Evolutionary conservation across 2,888 invertebrate species (phyloP), one percentile per base, ranked within the genome.

Genomic region (Halocaridina rubra): DNA sequence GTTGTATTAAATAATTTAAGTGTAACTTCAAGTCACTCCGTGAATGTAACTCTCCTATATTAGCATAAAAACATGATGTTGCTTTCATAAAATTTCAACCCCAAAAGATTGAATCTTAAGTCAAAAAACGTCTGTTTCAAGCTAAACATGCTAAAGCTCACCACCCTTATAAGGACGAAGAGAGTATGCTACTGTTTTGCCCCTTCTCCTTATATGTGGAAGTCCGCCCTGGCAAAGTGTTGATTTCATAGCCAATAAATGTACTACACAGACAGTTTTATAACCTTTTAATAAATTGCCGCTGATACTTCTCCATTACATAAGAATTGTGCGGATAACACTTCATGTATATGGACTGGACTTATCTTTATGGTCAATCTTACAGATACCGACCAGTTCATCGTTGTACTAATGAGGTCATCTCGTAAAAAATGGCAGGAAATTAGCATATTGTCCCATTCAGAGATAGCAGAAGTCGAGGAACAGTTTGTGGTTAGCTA

Each of bases 161-260:
- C 16, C 53, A 19, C 53, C 53, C 53, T 53, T 53, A 53, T 10
- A n/a, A n/a, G n/a, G 53, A 19, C 53, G 7, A 3, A 16, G 16
- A 19, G 19, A 53, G 16, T 19, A 3, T 19, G 53, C 2, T 53
- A 53, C 8, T 10, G 8, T 5, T 30, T 30, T 30, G 7, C n/a
- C n/a, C n/a, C n/a, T n/a, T n/a, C 29, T 27, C 27, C 69, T 27
- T 27, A 69, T 69, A 30, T 24, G 69, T 69, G 27, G 27, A 69
- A 69, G 69, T 53, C 4, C 72, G 39, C 10, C 24, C 30, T 27
- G 64, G 69, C 3, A 3, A 64, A 64, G 81, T 82, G 81, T 71
- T 77, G 77, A 71, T 69, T 82, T 82, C 77, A 82, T 46, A 77
- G 61, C 71, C 77, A 76, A 82, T 82, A 77, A 82, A 77, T 30